Conservation (phyloP, 2,113 vertebrate species). For the Dipodomys merriami region DNA sequence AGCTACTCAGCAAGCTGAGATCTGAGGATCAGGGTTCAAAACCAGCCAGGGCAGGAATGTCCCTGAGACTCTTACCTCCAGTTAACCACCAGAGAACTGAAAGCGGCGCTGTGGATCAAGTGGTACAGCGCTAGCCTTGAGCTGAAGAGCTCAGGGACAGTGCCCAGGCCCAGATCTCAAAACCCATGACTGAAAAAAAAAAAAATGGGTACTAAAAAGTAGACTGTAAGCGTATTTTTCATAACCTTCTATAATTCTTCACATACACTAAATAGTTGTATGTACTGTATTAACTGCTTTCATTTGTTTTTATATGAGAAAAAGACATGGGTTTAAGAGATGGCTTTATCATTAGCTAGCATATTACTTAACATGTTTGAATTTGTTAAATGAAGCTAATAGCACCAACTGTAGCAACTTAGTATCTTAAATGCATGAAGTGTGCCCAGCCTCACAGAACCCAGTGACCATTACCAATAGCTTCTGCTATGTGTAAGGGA, state of each 20-base stretch:
- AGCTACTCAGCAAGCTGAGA: no score
- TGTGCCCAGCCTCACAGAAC: neutral
- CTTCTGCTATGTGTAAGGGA: neutral
- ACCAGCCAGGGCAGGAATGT: no score
- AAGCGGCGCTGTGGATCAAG: no score
- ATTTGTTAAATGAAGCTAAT: neutral
- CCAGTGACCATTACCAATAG: neutral
- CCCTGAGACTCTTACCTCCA: no score
- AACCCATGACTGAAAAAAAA: no score
- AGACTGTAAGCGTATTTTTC: neutral
- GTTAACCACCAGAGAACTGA: no score
- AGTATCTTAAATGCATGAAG: neutral
- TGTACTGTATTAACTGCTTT: neutral
- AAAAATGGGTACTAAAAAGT: constrained; percentile 45
- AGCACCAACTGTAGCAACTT: neutral
- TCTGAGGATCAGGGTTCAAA: no score
- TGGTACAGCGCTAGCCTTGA: no score
- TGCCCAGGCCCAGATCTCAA: no score
- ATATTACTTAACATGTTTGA: neutral
- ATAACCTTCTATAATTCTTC: neutral
- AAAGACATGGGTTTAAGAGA: neutral
- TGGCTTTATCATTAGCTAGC: neutral
- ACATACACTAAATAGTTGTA: neutral
- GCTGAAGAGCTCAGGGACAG: no score
- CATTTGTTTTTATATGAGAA: constrained; percentile 35